These are phyloP conservation scores for Philopotamus ludificatus DNA, from an alignment of 1,140 invertebrate species.

Conservation along the genomic window DNA sequence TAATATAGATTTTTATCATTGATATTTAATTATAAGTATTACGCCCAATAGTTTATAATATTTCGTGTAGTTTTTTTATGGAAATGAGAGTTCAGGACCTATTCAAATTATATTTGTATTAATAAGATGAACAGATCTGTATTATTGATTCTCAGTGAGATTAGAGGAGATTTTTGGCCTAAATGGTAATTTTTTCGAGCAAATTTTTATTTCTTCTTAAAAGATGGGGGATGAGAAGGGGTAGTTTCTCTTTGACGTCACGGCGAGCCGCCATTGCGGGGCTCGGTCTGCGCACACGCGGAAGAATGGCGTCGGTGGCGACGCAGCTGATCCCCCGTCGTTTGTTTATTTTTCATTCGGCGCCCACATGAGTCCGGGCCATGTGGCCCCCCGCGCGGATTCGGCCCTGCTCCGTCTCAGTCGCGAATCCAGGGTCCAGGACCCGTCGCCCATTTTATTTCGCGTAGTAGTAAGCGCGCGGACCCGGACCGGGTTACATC, in stretches of 20 bases:
- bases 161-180: no score
- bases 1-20: no score
- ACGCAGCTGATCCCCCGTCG: constrained; percentile 34
- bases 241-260: background rate
- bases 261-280: constrained; percentile 8
- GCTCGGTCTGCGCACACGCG: constrained; percentile 22
- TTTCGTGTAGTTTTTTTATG: no score
- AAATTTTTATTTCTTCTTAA: no score
- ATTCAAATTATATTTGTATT: no score
- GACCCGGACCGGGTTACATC: background rate
- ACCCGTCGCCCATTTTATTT: background rate
- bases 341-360: constrained; percentile 32
- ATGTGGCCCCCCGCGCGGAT: background rate
- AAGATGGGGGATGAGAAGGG: no score
- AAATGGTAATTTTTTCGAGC: no score
- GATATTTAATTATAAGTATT: no score
- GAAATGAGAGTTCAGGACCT: no score
- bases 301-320: constrained; percentile 28
- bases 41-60: no score
- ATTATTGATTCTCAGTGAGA: no score
- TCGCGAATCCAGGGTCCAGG: background rate
- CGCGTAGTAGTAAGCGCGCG: background rate
- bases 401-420: background rate
- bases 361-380: background rate
- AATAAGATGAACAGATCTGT: no score